A percentile compares a stretch with the other conserved stretches of the same genome.
These are phyloP conservation scores for Esperia sulphurella DNA, from an alignment of 2,888 invertebrate genomes.

Conservation along the genomic window DNA sequence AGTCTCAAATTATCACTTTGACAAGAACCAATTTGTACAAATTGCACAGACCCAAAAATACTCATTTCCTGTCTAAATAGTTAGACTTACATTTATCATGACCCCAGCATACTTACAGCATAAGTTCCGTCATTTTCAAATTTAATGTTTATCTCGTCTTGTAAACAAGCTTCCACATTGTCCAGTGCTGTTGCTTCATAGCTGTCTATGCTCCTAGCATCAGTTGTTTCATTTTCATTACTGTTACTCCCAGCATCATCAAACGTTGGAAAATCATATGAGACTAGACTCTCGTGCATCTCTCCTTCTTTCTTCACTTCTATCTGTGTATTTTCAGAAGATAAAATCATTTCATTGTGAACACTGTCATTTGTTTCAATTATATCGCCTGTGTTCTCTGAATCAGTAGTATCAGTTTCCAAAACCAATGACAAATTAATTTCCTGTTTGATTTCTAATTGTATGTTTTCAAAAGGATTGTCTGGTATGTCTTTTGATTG, in stretches of 20 bases:
- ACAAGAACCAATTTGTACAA: too few species aligned
- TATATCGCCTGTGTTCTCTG: neutral
- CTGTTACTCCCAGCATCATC: constrained; percentile 6
- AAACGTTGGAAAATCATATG: constrained; percentile 46
- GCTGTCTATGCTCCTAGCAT: constrained; percentile 53
- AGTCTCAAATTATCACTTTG: too few species aligned
- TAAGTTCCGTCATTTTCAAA: constrained; percentile 29
- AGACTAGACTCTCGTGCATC: constrained; percentile 30
- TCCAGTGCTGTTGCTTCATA: constrained; percentile 53
- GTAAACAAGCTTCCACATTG: constrained; percentile 61
- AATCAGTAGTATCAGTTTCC: neutral
- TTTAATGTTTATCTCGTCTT: constrained; percentile 49
- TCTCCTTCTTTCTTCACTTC: constrained; percentile 40
- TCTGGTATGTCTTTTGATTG: neutral
- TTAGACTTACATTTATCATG: too few species aligned
- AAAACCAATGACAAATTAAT: neutral
- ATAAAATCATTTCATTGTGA: constrained; percentile 3
- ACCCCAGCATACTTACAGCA: constrained; percentile 40
- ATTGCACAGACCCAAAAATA: too few species aligned
- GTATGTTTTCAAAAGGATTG: constrained; percentile 7
- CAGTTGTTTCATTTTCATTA: constrained; percentile 18
- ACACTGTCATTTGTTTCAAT: neutral
- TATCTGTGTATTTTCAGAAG: constrained; percentile 10
- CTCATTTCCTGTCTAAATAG: too few species aligned
- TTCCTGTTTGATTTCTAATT: constrained; percentile 8